These are phyloP conservation scores for Gymnocypris eckloni DNA, from an alignment of 2,797 vertebrate species.

Conservation along the genomic window DNA sequence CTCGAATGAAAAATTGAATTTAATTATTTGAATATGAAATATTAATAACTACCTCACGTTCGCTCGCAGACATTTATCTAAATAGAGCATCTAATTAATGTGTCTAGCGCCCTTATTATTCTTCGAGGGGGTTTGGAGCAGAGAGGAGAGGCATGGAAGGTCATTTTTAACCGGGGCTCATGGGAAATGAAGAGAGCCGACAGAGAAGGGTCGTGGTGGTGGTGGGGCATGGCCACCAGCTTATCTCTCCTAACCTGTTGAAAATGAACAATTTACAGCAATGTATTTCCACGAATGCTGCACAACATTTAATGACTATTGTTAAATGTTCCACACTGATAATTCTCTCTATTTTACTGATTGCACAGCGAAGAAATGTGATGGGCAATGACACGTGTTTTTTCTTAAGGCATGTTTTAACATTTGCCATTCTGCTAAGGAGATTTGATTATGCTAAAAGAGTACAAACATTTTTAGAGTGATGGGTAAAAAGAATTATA, in stretches of 20 bases:
- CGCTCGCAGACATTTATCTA: conserved; percentile 85
- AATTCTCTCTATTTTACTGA: neutral
- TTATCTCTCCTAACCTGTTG: conserved; percentile 43
- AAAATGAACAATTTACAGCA: conserved; percentile 32
- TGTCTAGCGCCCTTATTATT: conserved; percentile 91
- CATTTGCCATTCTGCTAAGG: neutral
- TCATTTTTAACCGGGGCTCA: conserved; percentile 77
- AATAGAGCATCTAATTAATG: conserved; percentile 94
- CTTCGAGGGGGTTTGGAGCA: conserved; percentile 76
- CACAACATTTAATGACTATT: conserved; percentile 28
- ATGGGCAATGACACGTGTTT: neutral
- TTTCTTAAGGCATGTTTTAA: neutral
- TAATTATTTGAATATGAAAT: conserved; percentile 84
- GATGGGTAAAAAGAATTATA: neutral
- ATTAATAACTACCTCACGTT: conserved; percentile 86
- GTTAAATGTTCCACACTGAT: conserved; percentile 18
- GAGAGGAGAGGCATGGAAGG: conserved; percentile 76
- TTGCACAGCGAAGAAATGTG: neutral
- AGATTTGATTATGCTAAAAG: neutral
- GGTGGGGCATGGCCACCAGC: neutral
- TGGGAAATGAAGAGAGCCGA: conserved; percentile 58
- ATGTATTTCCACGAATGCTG: conserved; percentile 34
- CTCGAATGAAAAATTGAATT: conserved; percentile 62
- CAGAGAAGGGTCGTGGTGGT: conserved; percentile 4
- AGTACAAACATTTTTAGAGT: conserved; percentile 1